Percentiles rank a stretch among this genome's conserved stretches.
Conservation (phyloP, 2,888 invertebrate species). For the Caenorhabditis sp. region DNA sequence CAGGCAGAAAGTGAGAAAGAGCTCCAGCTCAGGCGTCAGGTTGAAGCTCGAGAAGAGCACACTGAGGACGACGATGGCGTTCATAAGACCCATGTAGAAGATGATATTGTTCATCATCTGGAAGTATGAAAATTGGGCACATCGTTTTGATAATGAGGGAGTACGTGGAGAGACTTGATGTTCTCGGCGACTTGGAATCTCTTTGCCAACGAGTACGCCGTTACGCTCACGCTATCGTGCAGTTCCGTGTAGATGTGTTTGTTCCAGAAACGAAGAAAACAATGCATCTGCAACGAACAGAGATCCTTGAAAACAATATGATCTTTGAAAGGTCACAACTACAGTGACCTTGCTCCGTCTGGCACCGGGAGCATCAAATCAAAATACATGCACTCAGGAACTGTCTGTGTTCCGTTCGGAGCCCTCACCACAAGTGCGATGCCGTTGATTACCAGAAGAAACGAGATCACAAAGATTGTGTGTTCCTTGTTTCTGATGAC, state of each 20-base stretch:
- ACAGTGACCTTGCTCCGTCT: too few relatives aligned
- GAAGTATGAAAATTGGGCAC: background rate
- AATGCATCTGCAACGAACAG: conserved; percentile 27
- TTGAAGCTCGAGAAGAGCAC: conserved; percentile 38
- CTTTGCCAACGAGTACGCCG: conserved; percentile 26
- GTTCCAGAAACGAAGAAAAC: conserved; percentile 18
- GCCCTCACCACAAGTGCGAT: conserved; percentile 25
- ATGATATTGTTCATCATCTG: conserved; percentile 45
- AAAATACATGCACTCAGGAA: too few relatives aligned
- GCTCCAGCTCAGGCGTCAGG: conserved; percentile 10
- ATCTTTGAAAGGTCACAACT: background rate
- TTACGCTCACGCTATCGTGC: conserved; percentile 13
- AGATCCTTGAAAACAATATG: background rate
- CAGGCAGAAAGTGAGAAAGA: conserved; percentile 24
- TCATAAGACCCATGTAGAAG: conserved; percentile 49
- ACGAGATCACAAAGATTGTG: conserved; percentile 15
- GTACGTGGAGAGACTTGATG: conserved; percentile 24
- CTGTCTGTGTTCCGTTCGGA: background rate
- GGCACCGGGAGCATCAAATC: too few relatives aligned
- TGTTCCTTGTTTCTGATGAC: conserved; percentile 5
- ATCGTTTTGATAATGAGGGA: background rate
- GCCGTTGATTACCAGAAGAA: conserved; percentile 24
- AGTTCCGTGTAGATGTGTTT: conserved; percentile 20
- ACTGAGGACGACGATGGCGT: conserved; percentile 32
- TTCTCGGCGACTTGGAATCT: conserved; percentile 49